A percentile compares a stretch with the other conserved stretches of the same genome.
Conservation (phyloP, 1,140 invertebrate genomes). For the Andricus grossulariae region DNA sequence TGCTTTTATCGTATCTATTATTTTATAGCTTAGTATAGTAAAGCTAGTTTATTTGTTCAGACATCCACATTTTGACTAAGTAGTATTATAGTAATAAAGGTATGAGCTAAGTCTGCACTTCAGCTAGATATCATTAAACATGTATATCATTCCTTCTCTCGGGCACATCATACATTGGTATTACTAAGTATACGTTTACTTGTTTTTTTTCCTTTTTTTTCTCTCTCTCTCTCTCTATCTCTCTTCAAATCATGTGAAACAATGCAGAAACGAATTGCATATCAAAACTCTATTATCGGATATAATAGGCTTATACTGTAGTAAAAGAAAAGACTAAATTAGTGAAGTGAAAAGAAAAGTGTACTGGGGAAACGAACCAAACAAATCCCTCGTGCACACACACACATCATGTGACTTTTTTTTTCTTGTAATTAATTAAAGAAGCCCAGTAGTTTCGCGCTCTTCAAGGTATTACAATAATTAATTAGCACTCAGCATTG, state of each 20-base stretch:
- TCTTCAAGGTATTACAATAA: conserved; percentile 53
- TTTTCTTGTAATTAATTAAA: conserved; percentile 49
- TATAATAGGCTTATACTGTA: conserved; percentile 64
- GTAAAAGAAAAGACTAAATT: conserved; percentile 61
- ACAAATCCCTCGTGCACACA: conserved; percentile 58
- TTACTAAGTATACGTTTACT: conserved; percentile 75
- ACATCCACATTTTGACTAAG: conserved; percentile 77
- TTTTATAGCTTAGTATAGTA: conserved; percentile 76
- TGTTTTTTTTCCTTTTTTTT: conserved; percentile 44
- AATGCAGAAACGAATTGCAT: conserved; percentile 62
- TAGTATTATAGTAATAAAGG: conserved; percentile 77
- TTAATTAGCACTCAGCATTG: conserved; percentile 68
- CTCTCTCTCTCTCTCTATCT: background rate
- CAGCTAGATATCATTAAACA: conserved; percentile 77
- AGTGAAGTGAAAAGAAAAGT: conserved; percentile 43
- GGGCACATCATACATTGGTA: conserved; percentile 76
- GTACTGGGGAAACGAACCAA: conserved; percentile 53
- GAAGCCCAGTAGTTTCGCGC: conserved; percentile 59
- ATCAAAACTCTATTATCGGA: conserved; percentile 61
- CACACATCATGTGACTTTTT: conserved; percentile 47
- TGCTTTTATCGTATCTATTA: conserved; percentile 70
- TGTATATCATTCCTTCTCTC: conserved; percentile 75
- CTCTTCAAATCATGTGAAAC: conserved; percentile 70
- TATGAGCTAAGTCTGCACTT: conserved; percentile 77
- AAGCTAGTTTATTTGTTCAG: conserved; percentile 77